Evolutionary conservation across 2,888 invertebrate species (phyloP).

Genomic region (Panopea generosa): DNA sequence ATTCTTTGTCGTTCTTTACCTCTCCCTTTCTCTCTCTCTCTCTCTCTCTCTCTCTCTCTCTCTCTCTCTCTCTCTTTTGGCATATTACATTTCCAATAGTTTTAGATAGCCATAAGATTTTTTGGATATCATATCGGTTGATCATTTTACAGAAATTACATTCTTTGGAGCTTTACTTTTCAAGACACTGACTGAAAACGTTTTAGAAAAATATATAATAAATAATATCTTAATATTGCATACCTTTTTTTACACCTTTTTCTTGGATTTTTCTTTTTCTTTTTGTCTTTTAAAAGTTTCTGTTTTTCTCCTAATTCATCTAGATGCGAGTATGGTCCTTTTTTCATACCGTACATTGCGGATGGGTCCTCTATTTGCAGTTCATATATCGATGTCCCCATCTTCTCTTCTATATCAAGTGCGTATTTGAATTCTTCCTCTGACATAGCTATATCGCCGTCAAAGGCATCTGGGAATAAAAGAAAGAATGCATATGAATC

Average conservation of each 20-base stretch:
- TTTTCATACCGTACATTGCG: conserved; percentile 40
- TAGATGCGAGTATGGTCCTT: conserved; percentile 50
- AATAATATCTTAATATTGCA: too few relatives aligned
- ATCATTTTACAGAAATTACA: too few relatives aligned
- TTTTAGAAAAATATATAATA: too few relatives aligned
- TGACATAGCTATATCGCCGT: conserved; percentile 80
- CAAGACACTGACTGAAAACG: too few relatives aligned
- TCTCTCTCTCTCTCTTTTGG: background rate
- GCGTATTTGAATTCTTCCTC: conserved; percentile 72
- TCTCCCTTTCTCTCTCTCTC: too few relatives aligned
- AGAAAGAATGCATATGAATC: too few relatives aligned
- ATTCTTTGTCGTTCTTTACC: background rate
- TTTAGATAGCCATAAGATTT: too few relatives aligned
- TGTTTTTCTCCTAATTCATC: conserved; percentile 31
- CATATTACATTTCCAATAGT: too few relatives aligned
- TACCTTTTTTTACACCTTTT: conserved; percentile 66
- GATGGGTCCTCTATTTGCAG: conserved; percentile 75
- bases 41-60: background rate
- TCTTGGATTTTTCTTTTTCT: conserved; percentile 47
- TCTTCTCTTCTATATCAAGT: conserved; percentile 53
- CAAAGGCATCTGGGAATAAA: conserved; percentile 77
- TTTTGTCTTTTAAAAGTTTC: conserved; percentile 12
- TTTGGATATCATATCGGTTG: too few relatives aligned
- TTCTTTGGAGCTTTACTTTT: too few relatives aligned
- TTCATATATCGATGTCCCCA: conserved; percentile 64